phyloP scores from a whole-genome alignment of 2,888 invertebrate species.

The Tinea trinotella region DNA sequence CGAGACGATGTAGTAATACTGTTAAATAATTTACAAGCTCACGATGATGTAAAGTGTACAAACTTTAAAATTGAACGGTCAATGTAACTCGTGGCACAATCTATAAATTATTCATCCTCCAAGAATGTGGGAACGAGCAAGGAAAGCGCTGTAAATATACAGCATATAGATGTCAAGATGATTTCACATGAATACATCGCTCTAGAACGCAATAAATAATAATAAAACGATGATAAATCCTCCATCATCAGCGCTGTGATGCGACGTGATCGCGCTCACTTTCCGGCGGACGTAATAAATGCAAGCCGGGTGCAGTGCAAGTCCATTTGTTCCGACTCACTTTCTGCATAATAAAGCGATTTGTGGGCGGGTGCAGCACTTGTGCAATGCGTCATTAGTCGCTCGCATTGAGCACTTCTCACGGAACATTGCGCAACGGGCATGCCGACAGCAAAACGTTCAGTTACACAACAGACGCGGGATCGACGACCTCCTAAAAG shows the following conservation, averaged over 20 bases:
- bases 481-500: conserved; percentile 47
- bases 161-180: neutral
- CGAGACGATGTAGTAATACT: neutral
- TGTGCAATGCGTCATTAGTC: conserved; percentile 38
- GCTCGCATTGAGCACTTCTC: conserved; percentile 19
- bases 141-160: neutral
- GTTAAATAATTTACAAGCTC: neutral
- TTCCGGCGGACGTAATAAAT: conserved; percentile 28
- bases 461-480: conserved; percentile 18
- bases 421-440: conserved; percentile 19
- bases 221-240: conserved; percentile 13
- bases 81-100: neutral
- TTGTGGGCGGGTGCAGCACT: conserved; percentile 34
- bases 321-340: conserved; percentile 42
- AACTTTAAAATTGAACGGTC: neutral
- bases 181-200: neutral
- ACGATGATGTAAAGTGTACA: neutral
- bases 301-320: conserved; percentile 26
- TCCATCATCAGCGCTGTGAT: neutral
- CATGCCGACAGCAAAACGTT: conserved; percentile 13
- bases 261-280: conserved; percentile 29
- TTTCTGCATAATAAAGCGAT: conserved; percentile 50
- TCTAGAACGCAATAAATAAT: conserved; percentile 6
- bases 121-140: neutral
- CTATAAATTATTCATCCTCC: neutral